phyloP scores from a whole-genome alignment of 2,113 vertebrate genomes.

The Cephalophus harveyi region DNA sequence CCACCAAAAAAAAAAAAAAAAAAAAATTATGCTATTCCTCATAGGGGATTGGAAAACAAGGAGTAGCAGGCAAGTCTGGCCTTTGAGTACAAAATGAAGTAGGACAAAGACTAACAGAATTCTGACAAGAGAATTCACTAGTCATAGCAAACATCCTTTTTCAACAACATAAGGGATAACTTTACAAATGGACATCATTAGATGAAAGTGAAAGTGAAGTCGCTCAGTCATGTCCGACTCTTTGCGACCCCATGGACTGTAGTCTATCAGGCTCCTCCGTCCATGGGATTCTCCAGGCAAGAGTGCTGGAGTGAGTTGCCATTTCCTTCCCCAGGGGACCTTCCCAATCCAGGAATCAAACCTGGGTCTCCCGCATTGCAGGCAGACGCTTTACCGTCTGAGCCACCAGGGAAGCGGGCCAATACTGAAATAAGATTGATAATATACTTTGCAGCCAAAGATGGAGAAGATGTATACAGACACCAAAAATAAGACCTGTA shows the following conservation, averaged over 20 bases:
- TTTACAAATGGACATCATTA: background rate
- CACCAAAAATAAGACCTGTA: background rate
- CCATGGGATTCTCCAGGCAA: too few relatives aligned
- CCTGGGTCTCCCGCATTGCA: too few relatives aligned
- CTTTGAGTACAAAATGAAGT: background rate
- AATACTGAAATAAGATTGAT: background rate
- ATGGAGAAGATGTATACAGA: background rate
- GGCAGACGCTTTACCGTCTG: too few relatives aligned
- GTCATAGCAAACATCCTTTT: background rate
- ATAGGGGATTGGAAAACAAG: background rate
- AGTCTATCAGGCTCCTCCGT: too few relatives aligned
- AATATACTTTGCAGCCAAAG: background rate
- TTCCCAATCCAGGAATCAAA: too few relatives aligned
- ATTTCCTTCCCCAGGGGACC: too few relatives aligned
- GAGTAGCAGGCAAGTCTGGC: background rate
- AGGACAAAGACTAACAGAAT: background rate
- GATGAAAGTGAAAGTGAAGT: background rate
- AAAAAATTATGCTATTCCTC: fast-evolving
- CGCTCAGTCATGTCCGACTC: too few relatives aligned
- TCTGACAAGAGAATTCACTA: background rate
- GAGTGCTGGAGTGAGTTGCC: too few relatives aligned
- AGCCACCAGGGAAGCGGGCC: background rate
- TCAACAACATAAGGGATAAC: background rate
- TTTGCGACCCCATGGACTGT: too few relatives aligned
- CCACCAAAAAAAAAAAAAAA: too few relatives aligned